A percentile compares a stretch with the other conserved stretches of the same genome.
Evolutionary conservation across 2,797 vertebrate genomes (phyloP).

Genomic region (Gila robusta): DNA sequence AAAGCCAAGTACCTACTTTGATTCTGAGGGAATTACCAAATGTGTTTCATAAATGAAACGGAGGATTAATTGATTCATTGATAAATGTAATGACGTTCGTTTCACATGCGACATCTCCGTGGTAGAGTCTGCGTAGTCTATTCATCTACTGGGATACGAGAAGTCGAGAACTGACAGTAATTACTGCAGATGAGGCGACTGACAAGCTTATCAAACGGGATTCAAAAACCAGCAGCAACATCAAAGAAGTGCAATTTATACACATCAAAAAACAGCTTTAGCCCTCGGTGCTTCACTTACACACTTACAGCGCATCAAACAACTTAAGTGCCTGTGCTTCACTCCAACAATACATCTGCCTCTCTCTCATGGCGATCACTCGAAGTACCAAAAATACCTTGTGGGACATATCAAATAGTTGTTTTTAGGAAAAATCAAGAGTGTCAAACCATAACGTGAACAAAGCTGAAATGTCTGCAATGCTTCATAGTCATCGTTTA

Average conservation of each 20-base stretch:
- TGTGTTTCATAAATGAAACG: slow-evolving; percentile 48
- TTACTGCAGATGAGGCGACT: slow-evolving; percentile 58
- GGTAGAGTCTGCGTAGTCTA: slow-evolving; percentile 27
- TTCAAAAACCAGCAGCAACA: slow-evolving; percentile 56
- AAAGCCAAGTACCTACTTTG: slow-evolving; percentile 44
- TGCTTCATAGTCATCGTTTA: no score
- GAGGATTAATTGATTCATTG: slow-evolving; percentile 63
- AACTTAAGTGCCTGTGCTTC: slow-evolving; percentile 49
- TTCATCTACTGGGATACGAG: slow-evolving; percentile 52
- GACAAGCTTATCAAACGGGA: slow-evolving; percentile 62
- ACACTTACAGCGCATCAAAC: slow-evolving; percentile 44
- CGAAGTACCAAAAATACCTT: not conserved
- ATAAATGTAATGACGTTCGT: slow-evolving; percentile 57
- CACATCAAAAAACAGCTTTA: slow-evolving; percentile 53
- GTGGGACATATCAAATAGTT: not conserved
- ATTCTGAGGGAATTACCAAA: slow-evolving; percentile 34
- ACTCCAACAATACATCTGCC: slow-evolving; percentile 38
- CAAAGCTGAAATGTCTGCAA: not conserved
- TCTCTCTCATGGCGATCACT: slow-evolving; percentile 20
- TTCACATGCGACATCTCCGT: slow-evolving; percentile 44
- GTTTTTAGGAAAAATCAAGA: slow-evolving; percentile 1
- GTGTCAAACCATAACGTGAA: not conserved
- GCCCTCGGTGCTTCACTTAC: slow-evolving; percentile 35
- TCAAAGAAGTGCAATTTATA: slow-evolving; percentile 58
- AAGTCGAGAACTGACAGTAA: slow-evolving; percentile 54